Percentiles rank a stretch among this genome's conserved stretches.
Evolutionary conservation across 2,888 invertebrate species (phyloP).

Genomic region (Drosophila mayaguana): DNA sequence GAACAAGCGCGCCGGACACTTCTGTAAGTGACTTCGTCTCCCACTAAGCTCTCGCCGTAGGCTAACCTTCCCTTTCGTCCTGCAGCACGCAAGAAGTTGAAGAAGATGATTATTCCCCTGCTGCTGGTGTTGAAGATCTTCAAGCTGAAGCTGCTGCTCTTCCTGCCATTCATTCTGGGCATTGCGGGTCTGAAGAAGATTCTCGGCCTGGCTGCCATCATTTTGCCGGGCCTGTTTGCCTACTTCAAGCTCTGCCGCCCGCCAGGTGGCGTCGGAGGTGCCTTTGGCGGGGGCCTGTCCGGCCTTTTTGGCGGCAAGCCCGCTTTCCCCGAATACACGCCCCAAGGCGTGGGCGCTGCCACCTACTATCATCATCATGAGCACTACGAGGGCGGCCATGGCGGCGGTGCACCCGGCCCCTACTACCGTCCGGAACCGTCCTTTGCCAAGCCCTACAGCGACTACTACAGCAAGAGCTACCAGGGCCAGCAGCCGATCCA

Average conservation of each 20-base stretch:
- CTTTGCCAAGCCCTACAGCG: slow-evolving; percentile 84
- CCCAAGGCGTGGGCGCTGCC: slow-evolving; percentile 90
- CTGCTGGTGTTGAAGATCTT: slow-evolving; percentile 92
- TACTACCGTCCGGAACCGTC: slow-evolving; percentile 81
- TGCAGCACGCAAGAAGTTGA: slow-evolving; percentile 91
- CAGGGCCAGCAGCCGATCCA: slow-evolving; percentile 47
- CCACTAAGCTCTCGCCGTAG: slow-evolving; percentile 14
- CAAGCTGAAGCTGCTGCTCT: slow-evolving; percentile 92
- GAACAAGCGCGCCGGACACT: slow-evolving; percentile 90
- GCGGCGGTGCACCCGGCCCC: slow-evolving; percentile 63
- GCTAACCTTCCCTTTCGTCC: slow-evolving; percentile 11
- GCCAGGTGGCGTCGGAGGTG: slow-evolving; percentile 86
- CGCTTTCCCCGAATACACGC: slow-evolving; percentile 88
- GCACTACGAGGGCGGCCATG: slow-evolving; percentile 77
- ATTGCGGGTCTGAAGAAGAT: slow-evolving; percentile 94
- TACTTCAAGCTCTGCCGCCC: slow-evolving; percentile 94
- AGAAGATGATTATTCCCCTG: slow-evolving; percentile 93
- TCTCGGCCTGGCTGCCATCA: slow-evolving; percentile 91
- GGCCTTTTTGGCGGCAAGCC: slow-evolving; percentile 81
- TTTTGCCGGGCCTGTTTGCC: slow-evolving; percentile 92
- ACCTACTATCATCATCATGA: slow-evolving; percentile 86
- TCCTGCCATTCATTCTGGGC: slow-evolving; percentile 93
- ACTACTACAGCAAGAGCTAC: slow-evolving; percentile 85
- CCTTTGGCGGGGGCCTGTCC: slow-evolving; percentile 83
- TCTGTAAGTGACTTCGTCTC: slow-evolving; percentile 88